A percentile compares a stretch with the other conserved stretches of the same genome.
Conservation (phyloP, 1,140 invertebrate species). For the Drosophila ficusphila region DNA sequence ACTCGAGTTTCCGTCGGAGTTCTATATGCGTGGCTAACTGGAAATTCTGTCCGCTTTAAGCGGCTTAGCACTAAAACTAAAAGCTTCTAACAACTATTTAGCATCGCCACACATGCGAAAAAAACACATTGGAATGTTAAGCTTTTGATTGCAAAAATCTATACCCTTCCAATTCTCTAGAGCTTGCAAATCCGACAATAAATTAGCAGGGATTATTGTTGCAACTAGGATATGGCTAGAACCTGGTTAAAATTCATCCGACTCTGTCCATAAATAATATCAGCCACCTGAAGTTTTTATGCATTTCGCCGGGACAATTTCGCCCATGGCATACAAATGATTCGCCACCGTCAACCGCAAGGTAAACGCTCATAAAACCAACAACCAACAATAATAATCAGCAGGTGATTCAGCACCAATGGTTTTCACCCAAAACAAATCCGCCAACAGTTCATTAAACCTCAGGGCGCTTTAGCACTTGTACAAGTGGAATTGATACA, state of each 20-base stretch:
- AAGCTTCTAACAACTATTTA: constrained; percentile 29
- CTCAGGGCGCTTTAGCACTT: constrained; percentile 36
- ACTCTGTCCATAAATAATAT: constrained; percentile 64
- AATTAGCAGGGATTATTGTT: constrained; percentile 13
- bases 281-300: constrained; percentile 25
- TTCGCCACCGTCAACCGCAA: constrained; percentile 32
- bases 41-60: constrained; percentile 30
- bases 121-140: constrained; percentile 33
- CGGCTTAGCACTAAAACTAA: constrained; percentile 28
- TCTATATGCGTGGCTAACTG: constrained; percentile 17
- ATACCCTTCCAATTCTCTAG: constrained; percentile 28
- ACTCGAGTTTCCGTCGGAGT: constrained; percentile 19
- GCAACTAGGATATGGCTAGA: constrained; percentile 56
- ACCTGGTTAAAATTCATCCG: constrained; percentile 54
- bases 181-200: constrained; percentile 15
- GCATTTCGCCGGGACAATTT: constrained; percentile 59
- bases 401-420: constrained; percentile 59
- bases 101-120: constrained; percentile 32
- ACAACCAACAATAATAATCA: constrained; percentile 39
- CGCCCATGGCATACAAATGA: constrained; percentile 71
- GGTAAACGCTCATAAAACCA: constrained; percentile 58
- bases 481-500: constrained; percentile 62
- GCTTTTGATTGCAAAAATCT: constrained; percentile 61
- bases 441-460: constrained; percentile 73
- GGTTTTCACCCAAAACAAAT: constrained; percentile 74